Evolutionary conservation across 2,113 vertebrate species (phyloP).

Genomic region (Empidonax traillii): DNA sequence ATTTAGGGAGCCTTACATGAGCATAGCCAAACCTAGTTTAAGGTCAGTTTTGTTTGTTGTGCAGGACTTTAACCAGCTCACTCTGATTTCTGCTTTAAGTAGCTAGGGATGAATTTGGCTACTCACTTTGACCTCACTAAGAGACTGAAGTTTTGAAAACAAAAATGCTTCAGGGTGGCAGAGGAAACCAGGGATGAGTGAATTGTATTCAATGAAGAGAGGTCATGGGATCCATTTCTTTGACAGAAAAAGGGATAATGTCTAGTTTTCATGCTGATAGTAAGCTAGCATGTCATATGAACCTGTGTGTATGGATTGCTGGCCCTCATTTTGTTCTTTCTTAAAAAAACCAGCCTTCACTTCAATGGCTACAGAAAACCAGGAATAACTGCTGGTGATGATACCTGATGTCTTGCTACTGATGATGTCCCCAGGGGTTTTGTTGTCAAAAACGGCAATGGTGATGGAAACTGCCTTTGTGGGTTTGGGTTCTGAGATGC

Average conservation of each 20-base stretch:
- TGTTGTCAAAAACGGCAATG: background rate
- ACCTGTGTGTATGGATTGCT: background rate
- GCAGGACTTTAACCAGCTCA: background rate
- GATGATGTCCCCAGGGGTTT: background rate
- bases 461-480: background rate
- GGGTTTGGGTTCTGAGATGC: background rate
- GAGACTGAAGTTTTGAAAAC: background rate
- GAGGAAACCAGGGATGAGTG: background rate
- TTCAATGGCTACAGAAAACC: background rate
- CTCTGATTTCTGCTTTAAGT: background rate
- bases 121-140: background rate
- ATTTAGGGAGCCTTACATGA: background rate
- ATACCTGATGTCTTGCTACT: background rate
- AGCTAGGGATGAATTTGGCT: background rate
- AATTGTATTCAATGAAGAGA: background rate
- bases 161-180: background rate
- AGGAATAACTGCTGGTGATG: background rate
- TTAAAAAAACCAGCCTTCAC: background rate
- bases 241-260: accelerated
- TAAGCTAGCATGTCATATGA: background rate
- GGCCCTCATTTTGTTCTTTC: background rate
- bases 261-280: background rate
- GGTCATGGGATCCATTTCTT: background rate
- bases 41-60: background rate
- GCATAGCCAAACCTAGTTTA: background rate